phyloP scores from a whole-genome alignment of 2,113 vertebrate genomes.

The Parotia lawesii region DNA sequence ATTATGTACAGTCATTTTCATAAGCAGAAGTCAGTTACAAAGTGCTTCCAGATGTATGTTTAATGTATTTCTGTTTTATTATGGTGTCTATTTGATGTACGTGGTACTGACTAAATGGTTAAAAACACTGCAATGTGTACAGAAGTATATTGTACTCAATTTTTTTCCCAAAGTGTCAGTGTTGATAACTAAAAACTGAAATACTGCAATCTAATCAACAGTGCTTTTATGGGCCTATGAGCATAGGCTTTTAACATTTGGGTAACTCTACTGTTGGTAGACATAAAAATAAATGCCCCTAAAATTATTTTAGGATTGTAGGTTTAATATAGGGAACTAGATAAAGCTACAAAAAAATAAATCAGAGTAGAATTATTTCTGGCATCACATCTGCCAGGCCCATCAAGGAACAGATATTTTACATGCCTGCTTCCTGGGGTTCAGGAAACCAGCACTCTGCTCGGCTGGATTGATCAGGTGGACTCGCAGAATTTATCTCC shows the following conservation, averaged over 20 bases:
- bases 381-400: conserved; percentile 38
- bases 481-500: conserved; percentile 31
- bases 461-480: conserved; percentile 19
- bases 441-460: background rate
- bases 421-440: conserved; percentile 35
- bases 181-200: conserved; percentile 67
- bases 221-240: conserved; percentile 57
- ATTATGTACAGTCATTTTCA: conserved; percentile 60
- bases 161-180: conserved; percentile 61
- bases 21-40: conserved; percentile 64
- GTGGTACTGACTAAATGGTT: conserved; percentile 57
- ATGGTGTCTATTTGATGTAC: conserved; percentile 60
- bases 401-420: conserved; percentile 56
- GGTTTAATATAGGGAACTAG: conserved; percentile 60
- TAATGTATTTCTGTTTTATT: conserved; percentile 66
- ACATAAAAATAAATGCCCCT: conserved; percentile 68
- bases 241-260: conserved; percentile 65
- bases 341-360: conserved; percentile 58
- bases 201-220: conserved; percentile 64
- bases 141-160: conserved; percentile 53
- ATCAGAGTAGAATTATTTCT: conserved; percentile 54
- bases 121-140: conserved; percentile 57
- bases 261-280: conserved; percentile 63
- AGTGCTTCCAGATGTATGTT: conserved; percentile 64
- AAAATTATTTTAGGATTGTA: conserved; percentile 68